Base-by-base conservation (phyloP, 1,140 invertebrate genomes). In the Bicyclus anynana region DNA sequence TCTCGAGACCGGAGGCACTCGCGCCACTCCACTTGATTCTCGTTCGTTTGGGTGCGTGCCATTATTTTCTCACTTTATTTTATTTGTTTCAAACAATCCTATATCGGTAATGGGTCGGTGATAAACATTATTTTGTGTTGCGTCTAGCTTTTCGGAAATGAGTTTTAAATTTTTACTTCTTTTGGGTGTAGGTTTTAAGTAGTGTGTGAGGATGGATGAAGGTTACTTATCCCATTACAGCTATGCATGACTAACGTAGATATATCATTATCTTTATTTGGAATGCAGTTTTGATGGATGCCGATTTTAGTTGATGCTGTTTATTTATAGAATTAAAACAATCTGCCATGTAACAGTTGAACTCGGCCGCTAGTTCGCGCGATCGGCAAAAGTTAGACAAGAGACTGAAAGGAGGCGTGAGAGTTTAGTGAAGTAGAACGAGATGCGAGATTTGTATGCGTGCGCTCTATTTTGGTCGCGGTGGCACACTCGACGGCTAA, bases 381-480 rank as follows among this genome's bases (percentile, higher is more conserved):
- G 60, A 59, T 62, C 64, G 67, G 67, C 62, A 67, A 65, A 62
- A 71, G 76, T 62, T 65, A 74, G 67, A 69, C 69, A 72, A 64
- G 61, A 67, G 65, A 72, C 65, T 68, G 65, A 69, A 67, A 67
- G n/a, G 73, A 74, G 71, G 66, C 73, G 73, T 75, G 73, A 74
- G 73, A 81, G 74, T 78, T 74, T 80, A 77, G 72, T 74, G 69
- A 70, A 81, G 72, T 72, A 75, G 77, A 77, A 78, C 72, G 74
- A 77, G 84, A 79, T 74, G 73, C 65, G 72, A 79, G 80, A 80
- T 82, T 60, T 77, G 77, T 81, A 72, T 82, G 73, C 74, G 72
- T 67, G 73, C 74, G 77, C 80, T 84, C 81, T 87, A 87, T 87
- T 87, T 87, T 78, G 80, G 84, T 87, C 80, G 74, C 81, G 72